Conservation (phyloP, 1,140 invertebrate species). For the Thaumatotibia leucotreta region DNA sequence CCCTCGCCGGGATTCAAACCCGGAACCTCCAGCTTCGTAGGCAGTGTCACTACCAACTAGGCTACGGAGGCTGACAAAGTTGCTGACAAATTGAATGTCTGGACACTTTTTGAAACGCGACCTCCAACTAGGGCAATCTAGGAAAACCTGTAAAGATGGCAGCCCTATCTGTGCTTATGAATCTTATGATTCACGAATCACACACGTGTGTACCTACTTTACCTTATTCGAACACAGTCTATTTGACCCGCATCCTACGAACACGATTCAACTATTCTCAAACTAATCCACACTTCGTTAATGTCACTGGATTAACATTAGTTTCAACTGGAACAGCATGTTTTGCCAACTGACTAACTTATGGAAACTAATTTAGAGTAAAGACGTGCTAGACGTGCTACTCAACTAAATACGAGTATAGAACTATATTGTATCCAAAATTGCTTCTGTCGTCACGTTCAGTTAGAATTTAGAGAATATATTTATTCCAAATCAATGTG, state of each 20-base stretch:
- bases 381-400: neutral
- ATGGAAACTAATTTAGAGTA: neutral
- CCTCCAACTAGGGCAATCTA: no score
- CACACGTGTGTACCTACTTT: neutral
- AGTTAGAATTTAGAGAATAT: no score
- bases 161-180: no score
- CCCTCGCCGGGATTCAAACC: no score
- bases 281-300: conserved; percentile 8
- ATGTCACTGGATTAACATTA: neutral
- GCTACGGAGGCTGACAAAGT: no score
- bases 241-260: neutral
- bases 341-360: neutral
- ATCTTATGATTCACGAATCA: no score
- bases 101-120: no score
- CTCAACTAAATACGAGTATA: neutral
- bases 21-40: no score
- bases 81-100: no score
- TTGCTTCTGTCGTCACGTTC: neutral
- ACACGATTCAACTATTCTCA: neutral
- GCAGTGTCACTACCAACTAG: no score
- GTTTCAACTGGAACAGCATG: neutral
- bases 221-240: neutral
- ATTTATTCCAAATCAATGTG: no score
- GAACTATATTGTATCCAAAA: neutral
- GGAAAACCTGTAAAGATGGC: neutral